These are phyloP conservation scores for Hydrochoerus hydrochaeris DNA, from an alignment of 2,113 vertebrate species.

Conservation along the genomic window DNA sequence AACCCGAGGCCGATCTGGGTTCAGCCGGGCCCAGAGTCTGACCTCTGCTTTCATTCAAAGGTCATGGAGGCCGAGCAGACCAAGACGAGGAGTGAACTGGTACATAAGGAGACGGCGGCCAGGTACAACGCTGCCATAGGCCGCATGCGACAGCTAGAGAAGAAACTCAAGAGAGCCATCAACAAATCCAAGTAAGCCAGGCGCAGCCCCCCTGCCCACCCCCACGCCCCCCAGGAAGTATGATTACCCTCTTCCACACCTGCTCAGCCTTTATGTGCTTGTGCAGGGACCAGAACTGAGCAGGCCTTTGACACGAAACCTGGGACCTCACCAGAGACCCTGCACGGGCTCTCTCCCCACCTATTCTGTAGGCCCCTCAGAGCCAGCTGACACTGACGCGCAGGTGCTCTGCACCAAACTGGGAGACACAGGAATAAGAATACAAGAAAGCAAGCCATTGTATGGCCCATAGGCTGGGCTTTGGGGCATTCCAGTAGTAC, in stretches of 20 bases:
- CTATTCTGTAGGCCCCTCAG: no score
- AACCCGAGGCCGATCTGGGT: neutral
- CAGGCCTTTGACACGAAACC: neutral
- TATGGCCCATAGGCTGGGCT: neutral
- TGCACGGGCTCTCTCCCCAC: neutral
- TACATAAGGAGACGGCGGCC: constrained; percentile 96
- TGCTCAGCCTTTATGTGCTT: neutral
- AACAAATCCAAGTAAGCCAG: constrained; percentile 96
- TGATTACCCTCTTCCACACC: fast-evolving
- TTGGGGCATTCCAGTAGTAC: neutral
- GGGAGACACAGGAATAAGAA: neutral
- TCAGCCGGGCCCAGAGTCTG: neutral
- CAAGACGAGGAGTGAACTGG: constrained; percentile 94
- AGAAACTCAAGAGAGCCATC: constrained; percentile 97
- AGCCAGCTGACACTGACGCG: neutral
- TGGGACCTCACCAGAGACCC: neutral
- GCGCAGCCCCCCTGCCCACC: fast-evolving
- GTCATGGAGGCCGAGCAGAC: constrained; percentile 98
- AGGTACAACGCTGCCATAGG: constrained; percentile 94
- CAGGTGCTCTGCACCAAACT: neutral
- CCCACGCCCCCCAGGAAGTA: fast-evolving
- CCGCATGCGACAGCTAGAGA: constrained; percentile 98
- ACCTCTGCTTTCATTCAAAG: constrained; percentile 82
- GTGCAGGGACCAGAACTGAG: neutral
- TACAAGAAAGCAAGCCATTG: neutral